Evolutionary conservation across 1,140 invertebrate species (phyloP), one percentile per base, ranked within the genome.

Genomic region (Drosophila nigrodunni): DNA sequence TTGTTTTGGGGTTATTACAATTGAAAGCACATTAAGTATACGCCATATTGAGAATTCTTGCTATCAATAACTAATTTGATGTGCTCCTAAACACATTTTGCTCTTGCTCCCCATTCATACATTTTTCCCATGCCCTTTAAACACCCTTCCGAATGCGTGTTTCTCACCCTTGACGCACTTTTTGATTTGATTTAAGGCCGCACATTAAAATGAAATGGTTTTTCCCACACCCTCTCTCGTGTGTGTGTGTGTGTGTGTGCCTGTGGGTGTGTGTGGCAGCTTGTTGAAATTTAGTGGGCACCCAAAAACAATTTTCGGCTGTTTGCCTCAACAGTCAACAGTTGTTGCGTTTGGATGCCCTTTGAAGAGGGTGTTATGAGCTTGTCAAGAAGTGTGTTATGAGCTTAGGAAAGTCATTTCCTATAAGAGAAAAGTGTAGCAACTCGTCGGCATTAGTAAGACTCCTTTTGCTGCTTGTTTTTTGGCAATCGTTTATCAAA

Each of bases 171-270:
- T 57, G 13, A 47, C 21, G 68, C 46, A 62, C 44, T 71, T 74
- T 74, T 65, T 54, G 47, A 60, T 79, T 82, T 88, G 85, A 88
- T 88, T 83, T 89, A 89, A 78, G 74, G 68, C 73, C 77, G 59
- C 46, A 70, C 77, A 80, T 88, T 77, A 69, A 80, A 88, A 77
- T 72, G 58, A 67, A 78, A 78, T 74, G 75, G 58, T 60, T 61
- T 74, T 62, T n/a, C 25, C 37, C 30, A 41, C n/a, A 10, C 58
- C 13, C 11, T 6, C 11, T 6, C 34, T 6, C 35, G 39, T 11
- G n/a, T 18, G 44, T 50, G 60, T 30, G 25, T 30, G 1, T 30
- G 25, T 30, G 25, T 30, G 25, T 5, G 25, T 30, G 25, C 6
- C 4, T 67, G 50, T 44, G 50, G 34, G 0, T 41, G n/a, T 41